Conservation (phyloP, 2,113 vertebrate species). For the Girardinichthys multiradiatus region DNA sequence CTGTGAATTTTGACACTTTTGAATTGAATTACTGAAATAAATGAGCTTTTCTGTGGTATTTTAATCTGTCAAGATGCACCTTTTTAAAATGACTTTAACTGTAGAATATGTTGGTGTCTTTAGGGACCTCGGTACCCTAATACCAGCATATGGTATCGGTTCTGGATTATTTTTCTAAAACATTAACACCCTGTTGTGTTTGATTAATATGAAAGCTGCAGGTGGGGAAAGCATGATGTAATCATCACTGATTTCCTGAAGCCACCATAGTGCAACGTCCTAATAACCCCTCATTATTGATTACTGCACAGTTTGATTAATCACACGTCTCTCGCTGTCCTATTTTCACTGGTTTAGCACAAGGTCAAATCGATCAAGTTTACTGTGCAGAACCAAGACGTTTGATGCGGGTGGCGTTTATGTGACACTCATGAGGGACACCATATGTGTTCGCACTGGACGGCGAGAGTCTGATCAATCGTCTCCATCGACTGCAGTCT, state of each 20-base stretch:
- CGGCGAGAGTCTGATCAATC: constrained; percentile 39
- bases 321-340: constrained; percentile 36
- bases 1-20: too few species aligned
- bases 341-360: constrained; percentile 36
- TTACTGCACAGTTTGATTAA: constrained; percentile 60
- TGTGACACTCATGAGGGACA: constrained; percentile 44
- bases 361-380: constrained; percentile 59
- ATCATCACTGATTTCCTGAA: background rate
- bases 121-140: too few species aligned
- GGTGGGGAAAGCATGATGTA: background rate
- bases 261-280: constrained; percentile 19
- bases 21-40: too few species aligned
- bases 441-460: constrained; percentile 49
- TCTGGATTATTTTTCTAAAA: background rate
- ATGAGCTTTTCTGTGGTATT: too few species aligned
- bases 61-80: background rate
- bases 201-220: constrained; percentile 5
- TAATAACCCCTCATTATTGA: constrained; percentile 52
- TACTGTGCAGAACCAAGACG: constrained; percentile 46
- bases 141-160: too few species aligned
- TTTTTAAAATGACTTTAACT: background rate
- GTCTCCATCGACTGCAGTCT: constrained; percentile 16
- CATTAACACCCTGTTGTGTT: background rate
- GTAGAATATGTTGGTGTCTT: too few species aligned
- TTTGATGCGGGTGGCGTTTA: constrained; percentile 51